phyloP scores from a whole-genome alignment of 1,140 invertebrate genomes.

The Drosophila ogumai region DNA sequence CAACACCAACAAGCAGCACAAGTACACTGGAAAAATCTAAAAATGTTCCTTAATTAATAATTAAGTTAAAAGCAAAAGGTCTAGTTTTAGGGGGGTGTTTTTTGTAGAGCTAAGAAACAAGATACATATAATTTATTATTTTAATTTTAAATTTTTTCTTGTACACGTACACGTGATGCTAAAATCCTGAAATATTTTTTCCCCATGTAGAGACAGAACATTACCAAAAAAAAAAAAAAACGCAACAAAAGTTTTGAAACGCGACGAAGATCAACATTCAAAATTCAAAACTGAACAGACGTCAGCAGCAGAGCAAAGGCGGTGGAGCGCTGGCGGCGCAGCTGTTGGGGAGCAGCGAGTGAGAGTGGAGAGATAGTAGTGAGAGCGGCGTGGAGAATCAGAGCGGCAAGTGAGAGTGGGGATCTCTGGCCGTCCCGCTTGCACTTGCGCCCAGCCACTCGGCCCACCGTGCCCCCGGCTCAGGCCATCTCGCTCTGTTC shows the following conservation, averaged over 20 bases:
- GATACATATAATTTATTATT: no score
- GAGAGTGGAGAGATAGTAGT: conserved; percentile 27
- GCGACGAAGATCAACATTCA: conserved; percentile 35
- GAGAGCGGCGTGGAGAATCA: conserved; percentile 18
- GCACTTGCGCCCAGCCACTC: conserved; percentile 26
- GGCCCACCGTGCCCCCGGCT: conserved; percentile 14
- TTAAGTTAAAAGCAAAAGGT: no score
- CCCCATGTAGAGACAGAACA: conserved; percentile 4
- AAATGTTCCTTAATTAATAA: background rate
- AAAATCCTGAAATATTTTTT: background rate
- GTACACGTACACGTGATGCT: no score
- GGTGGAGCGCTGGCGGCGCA: conserved; percentile 16
- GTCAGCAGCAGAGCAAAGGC: conserved; percentile 30
- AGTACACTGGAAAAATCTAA: background rate
- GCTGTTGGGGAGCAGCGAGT: conserved; percentile 6
- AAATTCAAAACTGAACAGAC: conserved; percentile 37
- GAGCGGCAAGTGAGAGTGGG: conserved; percentile 1
- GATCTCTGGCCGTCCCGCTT: conserved; percentile 33
- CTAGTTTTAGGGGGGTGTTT: no score
- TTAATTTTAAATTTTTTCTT: no score
- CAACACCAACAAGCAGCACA: background rate
- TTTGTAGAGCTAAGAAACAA: no score
- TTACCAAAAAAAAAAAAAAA: conserved; percentile 10
- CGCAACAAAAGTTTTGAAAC: conserved; percentile 34
- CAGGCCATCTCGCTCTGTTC: conserved; percentile 60